A percentile compares a stretch with the other conserved stretches of the same genome.
Conservation (phyloP, 2,113 vertebrate species). For the Anseranas semipalmata region DNA sequence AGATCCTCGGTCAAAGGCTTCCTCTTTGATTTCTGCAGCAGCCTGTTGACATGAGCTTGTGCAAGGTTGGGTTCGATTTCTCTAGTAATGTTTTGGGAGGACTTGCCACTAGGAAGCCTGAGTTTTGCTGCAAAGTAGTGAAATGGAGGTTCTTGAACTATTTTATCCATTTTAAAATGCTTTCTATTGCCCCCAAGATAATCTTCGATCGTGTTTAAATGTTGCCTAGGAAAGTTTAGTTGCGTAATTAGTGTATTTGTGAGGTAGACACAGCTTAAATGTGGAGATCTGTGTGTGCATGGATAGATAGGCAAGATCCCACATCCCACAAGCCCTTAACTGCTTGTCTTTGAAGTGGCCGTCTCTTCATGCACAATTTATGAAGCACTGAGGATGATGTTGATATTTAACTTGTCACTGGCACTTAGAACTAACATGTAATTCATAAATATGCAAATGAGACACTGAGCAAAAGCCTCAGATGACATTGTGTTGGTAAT, state of each 20-base stretch:
- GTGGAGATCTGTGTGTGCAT: not conserved
- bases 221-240: not conserved
- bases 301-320: not conserved
- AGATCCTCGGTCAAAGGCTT: not conserved
- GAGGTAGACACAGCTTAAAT: fast-evolving
- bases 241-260: not conserved
- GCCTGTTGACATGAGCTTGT: not conserved
- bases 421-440: not conserved
- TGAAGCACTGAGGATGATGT: not conserved
- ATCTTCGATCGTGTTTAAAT: not conserved
- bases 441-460: not conserved
- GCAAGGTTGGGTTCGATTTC: not conserved
- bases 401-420: not conserved
- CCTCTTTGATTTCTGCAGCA: not conserved
- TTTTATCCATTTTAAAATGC: not conserved
- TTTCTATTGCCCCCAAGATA: not conserved
- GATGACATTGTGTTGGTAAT: not conserved
- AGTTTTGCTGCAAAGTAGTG: not conserved
- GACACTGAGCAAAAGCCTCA: not conserved
- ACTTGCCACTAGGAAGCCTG: not conserved
- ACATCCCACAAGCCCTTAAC: not conserved
- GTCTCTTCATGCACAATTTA: not conserved
- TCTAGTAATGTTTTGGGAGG: not conserved
- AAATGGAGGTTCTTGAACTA: not conserved
- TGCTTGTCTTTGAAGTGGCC: not conserved